A percentile compares a stretch with the other conserved stretches of the same genome.
phyloP scores from a whole-genome alignment of 2,888 invertebrate genomes.

The Rhagium mordax region DNA sequence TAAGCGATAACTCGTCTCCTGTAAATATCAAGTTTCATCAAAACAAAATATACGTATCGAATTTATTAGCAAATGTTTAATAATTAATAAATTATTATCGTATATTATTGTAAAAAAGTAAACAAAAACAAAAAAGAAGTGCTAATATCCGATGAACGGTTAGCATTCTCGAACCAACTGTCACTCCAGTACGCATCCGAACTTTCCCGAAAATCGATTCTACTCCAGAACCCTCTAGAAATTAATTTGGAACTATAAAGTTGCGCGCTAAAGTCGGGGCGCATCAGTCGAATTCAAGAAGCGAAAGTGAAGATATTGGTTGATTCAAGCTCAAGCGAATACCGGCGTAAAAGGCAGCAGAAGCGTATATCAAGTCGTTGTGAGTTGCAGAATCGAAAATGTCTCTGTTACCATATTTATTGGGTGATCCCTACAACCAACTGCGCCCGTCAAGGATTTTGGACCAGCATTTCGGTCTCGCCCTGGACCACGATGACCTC shows the following conservation, averaged over 20 bases:
- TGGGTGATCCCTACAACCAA: conserved; percentile 4
- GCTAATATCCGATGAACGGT: conserved; percentile 13
- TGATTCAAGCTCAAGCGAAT: no score
- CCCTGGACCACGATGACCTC: conserved; percentile 24
- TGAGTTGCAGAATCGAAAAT: conserved; percentile 7
- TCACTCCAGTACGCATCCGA: neutral
- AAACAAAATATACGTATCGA: no score
- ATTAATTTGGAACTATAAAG: neutral
- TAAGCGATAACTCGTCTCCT: no score
- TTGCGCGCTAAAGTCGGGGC: neutral
- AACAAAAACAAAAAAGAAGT: neutral
- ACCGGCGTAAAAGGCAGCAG: no score
- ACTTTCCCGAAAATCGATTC: neutral
- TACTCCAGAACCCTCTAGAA: neutral
- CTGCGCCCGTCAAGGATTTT: conserved; percentile 31
- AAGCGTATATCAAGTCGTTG: neutral
- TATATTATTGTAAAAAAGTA: neutral
- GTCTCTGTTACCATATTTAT: conserved; percentile 23
- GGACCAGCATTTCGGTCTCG: conserved; percentile 32
- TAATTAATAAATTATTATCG: no score
- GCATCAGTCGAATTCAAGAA: neutral
- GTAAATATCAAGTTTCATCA: no score
- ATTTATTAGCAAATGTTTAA: no score
- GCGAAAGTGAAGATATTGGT: neutral
- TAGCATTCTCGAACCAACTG: neutral